Base-by-base conservation (phyloP, 2,888 invertebrate genomes). In the Mythimna lalbum region DNA sequence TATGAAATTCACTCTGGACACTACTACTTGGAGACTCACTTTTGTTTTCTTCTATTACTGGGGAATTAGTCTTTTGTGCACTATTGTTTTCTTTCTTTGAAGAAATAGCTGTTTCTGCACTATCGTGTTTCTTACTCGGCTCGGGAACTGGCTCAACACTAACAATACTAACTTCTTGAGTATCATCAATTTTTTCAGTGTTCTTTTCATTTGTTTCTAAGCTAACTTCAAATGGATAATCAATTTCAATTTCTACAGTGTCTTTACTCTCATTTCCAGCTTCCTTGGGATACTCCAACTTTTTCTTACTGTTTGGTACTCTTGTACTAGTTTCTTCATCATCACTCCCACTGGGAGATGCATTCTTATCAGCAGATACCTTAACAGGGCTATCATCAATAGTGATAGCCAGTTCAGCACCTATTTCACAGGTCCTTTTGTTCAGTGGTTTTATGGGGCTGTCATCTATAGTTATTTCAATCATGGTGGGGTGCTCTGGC, bases 381-480 rank as follows among this genome's bases (percentile, higher is more conserved):
- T 94, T 95, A 1, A 89, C 81, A 61, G 96, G 96, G 78, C 95
- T 96, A 52, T 96, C 96, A 56, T 95, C 94, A 82, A 96, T 93
- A 43, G 89, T 93, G 14, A 96, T 93, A 55, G 93, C 85, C n/a
- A 90, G 66, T 70, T 93, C 92, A 47, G 87, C 80, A 23, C 88
- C 90, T 36, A 91, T 81, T 78, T 92, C 89, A 82, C 78, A 81
- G 43, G 85, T 81, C 67, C 86, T 86, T 76, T 91, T 91, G 33
- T 72, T 81, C n/a, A 79, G 71, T 14, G 91, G 90, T 84, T 95
- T 95, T 6, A 93, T 83, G 21, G 95, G 95, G 80, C 94, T 96
- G 77, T 95, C 95, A 80, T 96, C 96, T 82, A 96, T 95, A 43
- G 91, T 93, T 31, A 96, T 95, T 90, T 95, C 95, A 66, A 95